Percentiles rank a stretch among this genome's conserved stretches.
phyloP scores from a whole-genome alignment of 2,113 vertebrate genomes.

The Stercorarius parasiticus region DNA sequence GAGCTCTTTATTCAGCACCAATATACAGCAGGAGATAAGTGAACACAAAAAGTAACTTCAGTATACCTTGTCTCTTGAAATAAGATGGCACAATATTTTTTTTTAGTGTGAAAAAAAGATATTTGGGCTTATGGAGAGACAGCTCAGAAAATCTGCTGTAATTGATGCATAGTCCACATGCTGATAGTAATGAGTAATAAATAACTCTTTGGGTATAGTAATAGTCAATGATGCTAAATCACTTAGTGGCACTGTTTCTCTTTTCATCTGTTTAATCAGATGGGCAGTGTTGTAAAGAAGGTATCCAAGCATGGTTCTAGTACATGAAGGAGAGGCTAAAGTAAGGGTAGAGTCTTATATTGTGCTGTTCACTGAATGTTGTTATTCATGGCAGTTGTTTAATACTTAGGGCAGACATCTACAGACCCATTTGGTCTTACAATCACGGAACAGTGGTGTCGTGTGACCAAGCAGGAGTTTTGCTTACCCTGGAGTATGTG shows the following conservation, averaged over 20 bases:
- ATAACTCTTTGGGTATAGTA: neutral
- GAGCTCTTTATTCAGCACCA: neutral
- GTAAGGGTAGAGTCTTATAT: neutral
- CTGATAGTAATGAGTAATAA: neutral
- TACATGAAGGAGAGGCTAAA: neutral
- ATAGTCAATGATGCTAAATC: neutral
- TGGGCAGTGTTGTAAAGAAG: neutral
- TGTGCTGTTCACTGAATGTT: neutral
- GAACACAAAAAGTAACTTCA: neutral
- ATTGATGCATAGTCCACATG: neutral
- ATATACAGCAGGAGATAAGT: neutral
- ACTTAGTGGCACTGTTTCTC: neutral
- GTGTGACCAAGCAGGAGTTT: neutral
- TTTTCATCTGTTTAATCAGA: neutral
- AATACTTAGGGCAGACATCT: neutral
- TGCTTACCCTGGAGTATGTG: neutral
- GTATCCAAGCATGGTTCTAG: neutral
- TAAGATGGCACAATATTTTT: neutral
- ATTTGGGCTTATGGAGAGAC: neutral
- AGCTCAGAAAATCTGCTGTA: neutral
- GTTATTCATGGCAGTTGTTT: neutral
- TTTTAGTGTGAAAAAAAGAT: neutral
- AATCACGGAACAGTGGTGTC: neutral
- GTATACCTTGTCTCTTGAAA: neutral
- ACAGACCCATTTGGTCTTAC: neutral